These are phyloP conservation scores for Galeopterus variegatus DNA, from an alignment of 2,113 vertebrate species.

Conservation along the genomic window DNA sequence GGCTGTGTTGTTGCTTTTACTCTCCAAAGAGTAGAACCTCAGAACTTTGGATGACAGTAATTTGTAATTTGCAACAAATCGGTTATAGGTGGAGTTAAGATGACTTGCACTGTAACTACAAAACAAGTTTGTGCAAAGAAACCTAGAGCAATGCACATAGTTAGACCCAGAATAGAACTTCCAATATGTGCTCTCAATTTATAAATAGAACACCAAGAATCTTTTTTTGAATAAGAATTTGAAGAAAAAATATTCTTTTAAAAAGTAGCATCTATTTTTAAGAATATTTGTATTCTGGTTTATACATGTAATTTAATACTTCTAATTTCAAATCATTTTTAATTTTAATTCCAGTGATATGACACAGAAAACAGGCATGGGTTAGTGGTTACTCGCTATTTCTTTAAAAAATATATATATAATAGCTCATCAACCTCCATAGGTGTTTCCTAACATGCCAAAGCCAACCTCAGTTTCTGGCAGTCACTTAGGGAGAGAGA, in stretches of 20 bases:
- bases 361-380: not conserved
- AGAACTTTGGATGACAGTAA: rapidly evolving
- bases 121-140: not conserved
- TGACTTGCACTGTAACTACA: not conserved
- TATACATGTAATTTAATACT: not conserved
- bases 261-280: not conserved
- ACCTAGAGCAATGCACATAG: not conserved
- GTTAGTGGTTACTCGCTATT: not conserved
- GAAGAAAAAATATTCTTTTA: not conserved
- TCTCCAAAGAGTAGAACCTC: not conserved
- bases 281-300: not conserved
- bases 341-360: not conserved
- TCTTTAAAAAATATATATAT: not conserved
- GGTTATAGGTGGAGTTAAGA: not conserved
- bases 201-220: not conserved
- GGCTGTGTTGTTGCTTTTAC: not conserved
- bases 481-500: not conserved
- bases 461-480: rapidly evolving
- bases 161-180: not conserved
- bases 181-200: not conserved
- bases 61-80: not conserved
- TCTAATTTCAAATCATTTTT: not conserved
- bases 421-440: rapidly evolving
- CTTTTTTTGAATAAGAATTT: not conserved
- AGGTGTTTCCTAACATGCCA: not conserved